Conservation (phyloP, 2,888 invertebrate genomes). For the Polietes domitor region DNA sequence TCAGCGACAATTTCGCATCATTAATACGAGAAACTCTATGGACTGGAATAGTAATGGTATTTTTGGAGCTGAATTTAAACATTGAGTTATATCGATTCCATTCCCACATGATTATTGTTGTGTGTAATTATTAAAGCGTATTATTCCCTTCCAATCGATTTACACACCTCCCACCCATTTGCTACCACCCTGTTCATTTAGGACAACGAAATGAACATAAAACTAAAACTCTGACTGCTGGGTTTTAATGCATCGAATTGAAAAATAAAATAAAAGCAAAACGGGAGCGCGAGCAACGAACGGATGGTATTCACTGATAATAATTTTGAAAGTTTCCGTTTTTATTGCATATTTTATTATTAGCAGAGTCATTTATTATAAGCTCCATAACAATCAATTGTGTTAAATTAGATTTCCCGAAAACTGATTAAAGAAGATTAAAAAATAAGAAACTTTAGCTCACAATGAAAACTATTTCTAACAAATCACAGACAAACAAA, state of each 20-base stretch:
- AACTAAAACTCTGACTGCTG: constrained; percentile 23
- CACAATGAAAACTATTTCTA: background rate
- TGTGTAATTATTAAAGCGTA: no score
- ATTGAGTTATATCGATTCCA: no score
- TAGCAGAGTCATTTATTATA: constrained; percentile 38
- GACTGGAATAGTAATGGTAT: no score
- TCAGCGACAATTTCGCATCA: no score
- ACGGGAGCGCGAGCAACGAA: background rate
- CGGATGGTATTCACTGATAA: constrained; percentile 18
- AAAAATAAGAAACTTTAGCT: background rate
- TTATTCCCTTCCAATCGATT: background rate
- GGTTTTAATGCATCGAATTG: background rate
- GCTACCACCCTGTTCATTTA: background rate
- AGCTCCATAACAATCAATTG: constrained; percentile 47
- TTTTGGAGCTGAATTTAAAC: no score
- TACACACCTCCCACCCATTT: background rate
- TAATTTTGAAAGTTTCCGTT: constrained; percentile 20
- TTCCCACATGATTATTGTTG: no score
- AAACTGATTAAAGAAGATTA: background rate
- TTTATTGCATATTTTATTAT: constrained; percentile 5
- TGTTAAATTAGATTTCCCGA: constrained; percentile 35
- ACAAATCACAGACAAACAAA: background rate
- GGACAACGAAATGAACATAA: constrained; percentile 19
- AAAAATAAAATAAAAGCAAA: background rate
- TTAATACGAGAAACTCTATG: no score